These are phyloP conservation scores for Cynaeus angustus DNA, from an alignment of 2,888 invertebrate genomes.

Conservation along the genomic window DNA sequence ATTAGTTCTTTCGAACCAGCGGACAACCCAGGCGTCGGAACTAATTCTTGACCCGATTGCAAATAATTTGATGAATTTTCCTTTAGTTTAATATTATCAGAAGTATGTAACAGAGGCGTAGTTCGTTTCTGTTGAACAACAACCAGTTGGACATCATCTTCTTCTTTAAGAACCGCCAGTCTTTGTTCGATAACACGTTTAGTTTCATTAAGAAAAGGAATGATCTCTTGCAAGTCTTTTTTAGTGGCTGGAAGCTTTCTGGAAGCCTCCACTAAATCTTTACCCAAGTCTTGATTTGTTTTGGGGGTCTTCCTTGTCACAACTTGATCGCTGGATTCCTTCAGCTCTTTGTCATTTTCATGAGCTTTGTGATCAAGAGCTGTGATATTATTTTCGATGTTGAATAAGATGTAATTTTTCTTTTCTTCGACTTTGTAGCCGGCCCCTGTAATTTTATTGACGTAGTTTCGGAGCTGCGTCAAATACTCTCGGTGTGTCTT, in stretches of 20 bases:
- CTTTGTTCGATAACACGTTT: slow-evolving; percentile 19
- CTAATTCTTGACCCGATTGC: too few relatives aligned
- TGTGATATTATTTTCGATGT: slow-evolving; percentile 27
- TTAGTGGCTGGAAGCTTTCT: neutral
- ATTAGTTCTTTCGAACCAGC: too few relatives aligned
- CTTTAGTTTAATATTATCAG: too few relatives aligned
- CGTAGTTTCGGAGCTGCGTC: slow-evolving; percentile 23
- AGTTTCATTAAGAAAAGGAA: slow-evolving; percentile 1
- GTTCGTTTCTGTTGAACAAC: slow-evolving; percentile 11
- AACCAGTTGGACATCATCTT: slow-evolving; percentile 20
- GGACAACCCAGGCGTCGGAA: too few relatives aligned
- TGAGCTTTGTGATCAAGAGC: slow-evolving; percentile 27
- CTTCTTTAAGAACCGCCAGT: neutral
- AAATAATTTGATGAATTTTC: too few relatives aligned
- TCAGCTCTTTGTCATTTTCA: slow-evolving; percentile 9
- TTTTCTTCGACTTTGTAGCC: slow-evolving; percentile 16
- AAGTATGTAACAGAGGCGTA: neutral
- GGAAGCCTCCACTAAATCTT: neutral
- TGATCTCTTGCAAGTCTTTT: slow-evolving; percentile 6
- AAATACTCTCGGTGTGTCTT: slow-evolving; percentile 24
- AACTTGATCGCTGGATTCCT: slow-evolving; percentile 8
- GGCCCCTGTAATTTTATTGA: slow-evolving; percentile 9
- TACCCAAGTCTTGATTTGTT: neutral
- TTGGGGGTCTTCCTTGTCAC: slow-evolving; percentile 20
- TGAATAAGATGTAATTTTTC: slow-evolving; percentile 27